A percentile compares a stretch with the other conserved stretches of the same genome.
phyloP scores from a whole-genome alignment of 1,140 invertebrate species.

The Drosophila miranda region DNA sequence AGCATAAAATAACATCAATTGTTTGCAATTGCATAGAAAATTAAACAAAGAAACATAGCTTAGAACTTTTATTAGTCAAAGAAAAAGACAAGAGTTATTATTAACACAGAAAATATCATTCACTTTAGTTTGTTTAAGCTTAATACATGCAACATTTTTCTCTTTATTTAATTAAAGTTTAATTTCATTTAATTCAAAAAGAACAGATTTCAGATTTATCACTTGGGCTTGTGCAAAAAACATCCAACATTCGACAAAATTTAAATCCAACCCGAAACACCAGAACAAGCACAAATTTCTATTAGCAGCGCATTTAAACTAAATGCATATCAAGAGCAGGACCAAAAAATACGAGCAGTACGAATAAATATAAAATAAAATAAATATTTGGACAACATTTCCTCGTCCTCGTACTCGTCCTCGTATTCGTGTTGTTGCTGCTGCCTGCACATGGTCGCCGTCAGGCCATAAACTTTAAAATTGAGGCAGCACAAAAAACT shows the following conservation, averaged over 20 bases:
- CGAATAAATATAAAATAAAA: slow-evolving; percentile 56
- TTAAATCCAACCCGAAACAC: not conserved
- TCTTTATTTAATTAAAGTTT: no score
- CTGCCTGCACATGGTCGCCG: slow-evolving; percentile 55
- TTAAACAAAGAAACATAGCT: not conserved
- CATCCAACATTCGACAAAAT: not conserved
- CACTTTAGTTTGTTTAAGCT: no score
- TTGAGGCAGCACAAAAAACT: slow-evolving; percentile 46
- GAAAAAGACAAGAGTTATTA: no score
- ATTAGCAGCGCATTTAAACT: slow-evolving; percentile 60
- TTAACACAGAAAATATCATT: no score
- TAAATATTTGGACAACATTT: slow-evolving; percentile 71
- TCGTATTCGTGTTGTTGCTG: slow-evolving; percentile 36
- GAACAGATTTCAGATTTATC: not conserved
- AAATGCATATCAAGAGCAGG: slow-evolving; percentile 21
- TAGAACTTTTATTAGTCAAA: not conserved
- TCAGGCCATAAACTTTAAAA: slow-evolving; percentile 72
- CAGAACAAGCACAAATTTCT: slow-evolving; percentile 39
- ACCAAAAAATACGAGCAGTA: slow-evolving; percentile 17
- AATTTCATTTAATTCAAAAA: no score
- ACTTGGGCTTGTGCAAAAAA: not conserved
- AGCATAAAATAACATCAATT: not conserved
- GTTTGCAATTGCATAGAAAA: not conserved
- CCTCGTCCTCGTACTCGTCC: not conserved
- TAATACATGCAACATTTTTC: no score